Conservation (phyloP, 2,113 vertebrate species). For the Blennius ocellaris region DNA sequence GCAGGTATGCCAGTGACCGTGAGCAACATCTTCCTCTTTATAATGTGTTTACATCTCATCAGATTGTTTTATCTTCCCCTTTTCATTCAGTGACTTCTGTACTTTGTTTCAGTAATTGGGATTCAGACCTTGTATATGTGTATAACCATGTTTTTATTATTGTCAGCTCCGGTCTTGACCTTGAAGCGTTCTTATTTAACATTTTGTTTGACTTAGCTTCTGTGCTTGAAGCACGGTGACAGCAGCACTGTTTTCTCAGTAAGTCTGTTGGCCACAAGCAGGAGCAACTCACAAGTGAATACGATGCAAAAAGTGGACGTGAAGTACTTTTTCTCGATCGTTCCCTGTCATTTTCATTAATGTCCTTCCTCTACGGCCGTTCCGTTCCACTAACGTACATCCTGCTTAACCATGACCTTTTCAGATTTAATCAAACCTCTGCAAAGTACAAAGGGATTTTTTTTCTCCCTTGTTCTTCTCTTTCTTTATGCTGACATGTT, state of each 20-base stretch:
- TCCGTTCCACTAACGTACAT: conserved; percentile 21
- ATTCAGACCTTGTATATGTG: neutral
- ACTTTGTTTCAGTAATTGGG: neutral
- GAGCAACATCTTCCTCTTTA: neutral
- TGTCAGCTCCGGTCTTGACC: neutral
- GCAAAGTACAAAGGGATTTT: conserved; percentile 6
- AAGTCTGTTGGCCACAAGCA: neutral
- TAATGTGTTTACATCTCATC: conserved; percentile 3
- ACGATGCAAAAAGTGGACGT: neutral
- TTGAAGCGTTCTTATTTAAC: no score
- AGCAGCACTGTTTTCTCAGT: neutral
- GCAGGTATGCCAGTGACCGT: neutral
- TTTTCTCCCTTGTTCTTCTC: conserved; percentile 2
- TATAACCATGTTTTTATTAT: neutral
- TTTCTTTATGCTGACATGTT: neutral
- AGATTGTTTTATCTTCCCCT: neutral
- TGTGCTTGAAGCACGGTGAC: neutral
- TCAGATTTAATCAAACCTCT: conserved; percentile 39
- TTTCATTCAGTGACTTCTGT: neutral
- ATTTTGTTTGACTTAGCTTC: neutral
- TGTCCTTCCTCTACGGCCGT: neutral
- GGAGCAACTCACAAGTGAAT: neutral
- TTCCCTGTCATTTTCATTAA: conserved; percentile 11
- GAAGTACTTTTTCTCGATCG: conserved; percentile 9
- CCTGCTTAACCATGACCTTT: conserved; percentile 35